Conservation (phyloP, 2,797 vertebrate genomes). For the Prionace glauca region DNA sequence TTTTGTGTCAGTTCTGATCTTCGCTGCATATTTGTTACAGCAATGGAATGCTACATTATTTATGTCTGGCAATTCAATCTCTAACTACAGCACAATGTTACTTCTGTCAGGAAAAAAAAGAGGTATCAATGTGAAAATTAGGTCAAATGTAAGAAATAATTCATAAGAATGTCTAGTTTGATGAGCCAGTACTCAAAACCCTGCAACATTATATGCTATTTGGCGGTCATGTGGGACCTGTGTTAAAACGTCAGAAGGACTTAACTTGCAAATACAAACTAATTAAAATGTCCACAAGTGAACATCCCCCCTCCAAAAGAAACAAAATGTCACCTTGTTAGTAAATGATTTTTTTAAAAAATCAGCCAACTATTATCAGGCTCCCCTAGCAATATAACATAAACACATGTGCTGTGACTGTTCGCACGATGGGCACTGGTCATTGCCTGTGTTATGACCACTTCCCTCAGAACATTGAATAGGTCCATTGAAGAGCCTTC, state of each 20-base stretch:
- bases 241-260: not conserved
- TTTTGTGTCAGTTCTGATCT: not conserved
- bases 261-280: not conserved
- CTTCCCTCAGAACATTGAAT: not conserved
- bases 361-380: not conserved
- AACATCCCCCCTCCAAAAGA: not conserved
- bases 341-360: not conserved
- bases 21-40: not conserved
- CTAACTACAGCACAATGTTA: not conserved
- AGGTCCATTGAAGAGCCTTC: not conserved
- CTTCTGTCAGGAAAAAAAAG: not conserved
- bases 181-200: not conserved
- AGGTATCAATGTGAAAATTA: not conserved
- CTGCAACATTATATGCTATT: too few relatives aligned
- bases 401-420: not conserved
- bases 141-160: conserved; percentile 8
- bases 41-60: not conserved
- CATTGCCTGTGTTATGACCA: not conserved
- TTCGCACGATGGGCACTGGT: not conserved
- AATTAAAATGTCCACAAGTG: not conserved
- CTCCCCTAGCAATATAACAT: not conserved
- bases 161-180: not conserved
- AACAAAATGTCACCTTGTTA: conserved; percentile 5
- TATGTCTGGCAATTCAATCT: not conserved
- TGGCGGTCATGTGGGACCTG: not conserved